Evolutionary conservation across 2,888 invertebrate species (phyloP), one percentile per base, ranked within the genome.

Genomic region (Hypolimnas misippus): DNA sequence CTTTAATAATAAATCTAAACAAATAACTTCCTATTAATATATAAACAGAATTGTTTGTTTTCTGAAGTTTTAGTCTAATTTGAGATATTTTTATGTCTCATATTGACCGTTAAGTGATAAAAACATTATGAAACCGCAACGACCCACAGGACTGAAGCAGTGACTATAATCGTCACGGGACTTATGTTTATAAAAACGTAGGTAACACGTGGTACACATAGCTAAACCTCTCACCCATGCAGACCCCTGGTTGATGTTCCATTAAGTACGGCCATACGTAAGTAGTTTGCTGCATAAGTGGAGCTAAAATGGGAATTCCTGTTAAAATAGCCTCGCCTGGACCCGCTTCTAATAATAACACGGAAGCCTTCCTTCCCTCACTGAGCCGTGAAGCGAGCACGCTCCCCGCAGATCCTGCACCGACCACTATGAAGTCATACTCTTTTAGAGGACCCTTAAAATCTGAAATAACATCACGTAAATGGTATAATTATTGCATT

Each of bases 321-420:
- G 89, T 88, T 25, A 92, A 67, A 17, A 86, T 63, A 1, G 87
- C 83, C 65, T 93, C 93, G 12, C 88, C 88, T 38, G 77, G 75
- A 0, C 93, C 93, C 1, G 93, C 92, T 71, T 92, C 93, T 38
- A 93, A 72, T 1, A 93, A 74, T 1, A 93, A 76, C 0, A 93
- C 92, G 0, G 89, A 86, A 29, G 88, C 90, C 52, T 86, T 80
- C 0, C 77, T 73, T n/a, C 84, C 83, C 70, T 92, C 88, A 35
- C 92, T 90, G 6, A 93, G 81, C 3, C 93, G 81, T 4, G 92
- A 82, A 2, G 93, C 92, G n/a, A 93, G 75, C 8, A 92, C 93
- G 63, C 92, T 89, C 1, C 91, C 93, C 0, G 93, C 93, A 1
- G 93, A 90, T 0, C 93, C 93, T 0, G 93, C 93, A 0, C 93